These are phyloP conservation scores for Caenorhabditis afra DNA, from an alignment of 2,888 invertebrate species.

Conservation along the genomic window DNA sequence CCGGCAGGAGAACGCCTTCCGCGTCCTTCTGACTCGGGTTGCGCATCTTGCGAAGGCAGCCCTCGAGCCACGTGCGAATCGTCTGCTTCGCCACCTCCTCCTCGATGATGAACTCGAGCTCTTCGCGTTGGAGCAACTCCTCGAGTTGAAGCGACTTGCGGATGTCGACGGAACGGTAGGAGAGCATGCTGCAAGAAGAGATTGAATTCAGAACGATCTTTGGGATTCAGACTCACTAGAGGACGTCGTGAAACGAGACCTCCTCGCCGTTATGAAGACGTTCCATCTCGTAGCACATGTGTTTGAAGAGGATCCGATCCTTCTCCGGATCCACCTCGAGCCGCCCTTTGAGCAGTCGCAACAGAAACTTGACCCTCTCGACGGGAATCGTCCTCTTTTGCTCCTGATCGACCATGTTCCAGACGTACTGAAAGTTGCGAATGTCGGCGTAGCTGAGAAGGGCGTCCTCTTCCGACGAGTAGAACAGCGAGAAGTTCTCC, in stretches of 20 bases:
- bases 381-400: constrained; percentile 85
- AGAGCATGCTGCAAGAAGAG: constrained; percentile 90
- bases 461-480: constrained; percentile 99
- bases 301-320: constrained; percentile 95
- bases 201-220: no score
- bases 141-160: constrained; percentile 97
- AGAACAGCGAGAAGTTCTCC: constrained; percentile 99
- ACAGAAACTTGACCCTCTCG: constrained; percentile 77
- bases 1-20: constrained; percentile 33
- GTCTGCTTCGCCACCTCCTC: constrained; percentile 94
- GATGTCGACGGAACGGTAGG: constrained; percentile 96
- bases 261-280: constrained; percentile 97
- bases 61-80: constrained; percentile 97
- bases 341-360: constrained; percentile 72
- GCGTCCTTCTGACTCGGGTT: constrained; percentile 63
- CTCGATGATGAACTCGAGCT: constrained; percentile 98
- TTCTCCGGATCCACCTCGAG: constrained; percentile 92
- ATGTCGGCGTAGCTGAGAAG: constrained; percentile 98
- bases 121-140: constrained; percentile 95
- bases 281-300: constrained; percentile 99
- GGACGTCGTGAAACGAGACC: constrained; percentile 99
- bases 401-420: constrained; percentile 98
- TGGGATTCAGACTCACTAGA: constrained; percentile 86
- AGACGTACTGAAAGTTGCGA: constrained; percentile 98
- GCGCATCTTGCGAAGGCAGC: constrained; percentile 94